Base-by-base conservation (phyloP, 1,140 invertebrate genomes). In the Drosophila bipectinata region DNA sequence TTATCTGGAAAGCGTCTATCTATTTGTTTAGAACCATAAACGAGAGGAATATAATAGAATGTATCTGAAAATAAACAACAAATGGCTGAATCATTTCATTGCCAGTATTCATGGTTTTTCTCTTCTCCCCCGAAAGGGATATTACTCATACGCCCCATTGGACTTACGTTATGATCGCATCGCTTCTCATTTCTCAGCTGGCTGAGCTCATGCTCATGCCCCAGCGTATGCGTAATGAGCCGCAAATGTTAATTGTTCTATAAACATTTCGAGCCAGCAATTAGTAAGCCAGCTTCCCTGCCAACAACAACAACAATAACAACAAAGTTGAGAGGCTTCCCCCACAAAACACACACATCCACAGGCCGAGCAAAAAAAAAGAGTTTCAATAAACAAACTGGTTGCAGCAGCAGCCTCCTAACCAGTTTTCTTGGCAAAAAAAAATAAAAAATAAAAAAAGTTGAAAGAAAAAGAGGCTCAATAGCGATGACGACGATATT, bases 211-310 rank as follows among this genome's bases (percentile, higher is more conserved):
- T 76, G 48, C 58, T 21, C 21, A 21, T 21, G 45, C 41, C 49
- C 45, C 47, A 51, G 8, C 53, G 68, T 78, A 78, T 78, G 61
- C 72, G 72, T 79, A 80, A 77, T 82, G 56, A 58, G 74, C 56
- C 52, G 72, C 56, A 76, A 76, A 76, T 76, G 73, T 76, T 76
- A 76, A 76, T 76, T 76, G 72, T 76, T 76, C 63, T 76, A 76
- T 76, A 76, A 76, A 76, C 73, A 76, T 76, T 76, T 76, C 54
- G 51, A 68, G 72, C 51, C 72, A 75, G 56, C 73, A 76, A 76
- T 76, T 75, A 60, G 52, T 59, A 54, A 54, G 53, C 30, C 71
- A 67, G 8, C 60, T 21, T 21, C 21, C 21, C 21, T 21, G 18
- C 18, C 21, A 21, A 21, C 3, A 21, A 21, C 21, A 21, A 21